Evolutionary conservation across 2,888 invertebrate genomes (phyloP).

Genomic region (Drosophila ustulata): DNA sequence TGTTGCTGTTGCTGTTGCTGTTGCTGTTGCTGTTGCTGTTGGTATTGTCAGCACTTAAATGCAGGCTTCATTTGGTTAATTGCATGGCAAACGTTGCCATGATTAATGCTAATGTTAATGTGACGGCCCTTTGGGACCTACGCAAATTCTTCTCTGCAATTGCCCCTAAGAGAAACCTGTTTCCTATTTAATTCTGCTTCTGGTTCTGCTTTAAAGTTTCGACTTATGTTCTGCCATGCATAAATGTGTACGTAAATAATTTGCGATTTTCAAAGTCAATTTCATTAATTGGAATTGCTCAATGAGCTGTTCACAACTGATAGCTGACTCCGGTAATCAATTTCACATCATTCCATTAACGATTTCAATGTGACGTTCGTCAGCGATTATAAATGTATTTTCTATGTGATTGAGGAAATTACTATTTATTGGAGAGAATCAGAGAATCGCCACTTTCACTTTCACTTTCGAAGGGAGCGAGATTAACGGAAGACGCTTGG

Average conservation of each 20-base stretch:
- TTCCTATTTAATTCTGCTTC: conserved; percentile 24
- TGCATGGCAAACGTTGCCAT: conserved; percentile 73
- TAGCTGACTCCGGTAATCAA: conserved; percentile 44
- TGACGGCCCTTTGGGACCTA: conserved; percentile 54
- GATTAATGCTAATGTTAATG: conserved; percentile 69
- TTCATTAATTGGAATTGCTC: conserved; percentile 47
- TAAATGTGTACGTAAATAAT: conserved; percentile 12
- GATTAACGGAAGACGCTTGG: conserved; percentile 34
- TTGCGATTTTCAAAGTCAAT: conserved; percentile 30
- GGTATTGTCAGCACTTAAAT: conserved; percentile 74
- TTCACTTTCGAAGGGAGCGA: conserved; percentile 13
- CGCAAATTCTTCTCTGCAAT: conserved; percentile 28
- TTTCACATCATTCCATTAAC: conserved; percentile 48
- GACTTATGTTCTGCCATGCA: background rate
- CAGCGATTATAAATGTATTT: conserved; percentile 9
- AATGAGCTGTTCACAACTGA: conserved; percentile 47
- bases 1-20: conserved; percentile 27
- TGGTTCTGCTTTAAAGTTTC: background rate
- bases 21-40: conserved; percentile 27
- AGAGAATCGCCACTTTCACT: background rate
- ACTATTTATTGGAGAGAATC: conserved; percentile 9
- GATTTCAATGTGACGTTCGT: conserved; percentile 11
- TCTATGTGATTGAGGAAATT: conserved; percentile 13
- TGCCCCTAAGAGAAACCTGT: conserved; percentile 49
- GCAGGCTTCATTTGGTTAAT: conserved; percentile 78